phyloP scores from a whole-genome alignment of 2,797 vertebrate species.

The Nannoperca obscura region DNA sequence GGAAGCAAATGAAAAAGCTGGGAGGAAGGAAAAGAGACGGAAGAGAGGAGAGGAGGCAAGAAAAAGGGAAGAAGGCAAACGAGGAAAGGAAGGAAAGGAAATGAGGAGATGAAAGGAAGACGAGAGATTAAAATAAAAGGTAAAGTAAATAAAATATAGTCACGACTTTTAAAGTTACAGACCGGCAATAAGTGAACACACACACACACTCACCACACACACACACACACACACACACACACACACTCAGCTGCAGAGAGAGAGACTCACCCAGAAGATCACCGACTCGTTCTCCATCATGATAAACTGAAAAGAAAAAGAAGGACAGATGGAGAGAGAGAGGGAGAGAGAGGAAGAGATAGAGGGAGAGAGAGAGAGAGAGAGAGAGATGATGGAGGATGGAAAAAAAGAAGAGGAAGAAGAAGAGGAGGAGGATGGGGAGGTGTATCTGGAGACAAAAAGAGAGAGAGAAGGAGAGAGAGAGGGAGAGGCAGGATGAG shows the following conservation, averaged over 20 bases:
- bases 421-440: constrained; percentile 37
- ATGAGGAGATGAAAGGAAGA: not conserved
- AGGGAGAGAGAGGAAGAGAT: constrained; percentile 36
- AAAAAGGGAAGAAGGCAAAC: too few relatives aligned
- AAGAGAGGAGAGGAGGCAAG: not conserved
- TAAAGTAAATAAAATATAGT: constrained; percentile 28
- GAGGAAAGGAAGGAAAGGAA: not conserved
- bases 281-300: constrained; percentile 75
- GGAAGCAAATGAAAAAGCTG: too few relatives aligned
- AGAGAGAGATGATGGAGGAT: constrained; percentile 55
- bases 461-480: constrained; percentile 43
- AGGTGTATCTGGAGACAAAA: constrained; percentile 65
- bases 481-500: constrained; percentile 72
- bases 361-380: constrained; percentile 22
- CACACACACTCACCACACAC: constrained; percentile 40
- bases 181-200: constrained; percentile 26
- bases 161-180: constrained; percentile 69
- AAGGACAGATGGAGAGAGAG: constrained; percentile 59
- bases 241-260: constrained; percentile 33
- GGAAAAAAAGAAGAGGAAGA: constrained; percentile 30
- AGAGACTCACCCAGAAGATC: constrained; percentile 79
- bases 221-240: constrained; percentile 17
- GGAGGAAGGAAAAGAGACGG: not conserved
- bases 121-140: constrained; percentile 7
- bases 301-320: constrained; percentile 67